phyloP scores from a whole-genome alignment of 2,113 vertebrate species.

The Muscicapa adusta region DNA sequence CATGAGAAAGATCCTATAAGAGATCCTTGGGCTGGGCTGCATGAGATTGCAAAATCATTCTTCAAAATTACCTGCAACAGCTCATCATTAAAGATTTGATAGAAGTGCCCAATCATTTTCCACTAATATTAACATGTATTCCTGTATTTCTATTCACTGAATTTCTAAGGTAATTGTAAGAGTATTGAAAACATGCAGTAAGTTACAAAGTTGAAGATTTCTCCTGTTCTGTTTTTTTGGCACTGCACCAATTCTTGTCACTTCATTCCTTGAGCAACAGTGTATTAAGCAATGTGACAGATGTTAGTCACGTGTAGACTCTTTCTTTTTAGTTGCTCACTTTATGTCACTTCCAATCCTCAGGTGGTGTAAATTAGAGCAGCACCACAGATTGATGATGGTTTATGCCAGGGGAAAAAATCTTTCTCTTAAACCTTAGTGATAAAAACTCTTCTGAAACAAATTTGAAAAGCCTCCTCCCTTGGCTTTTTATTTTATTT shows the following conservation, averaged over 20 bases:
- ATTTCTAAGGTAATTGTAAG: neutral
- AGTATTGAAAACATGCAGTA: neutral
- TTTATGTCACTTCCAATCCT: slow-evolving; percentile 44
- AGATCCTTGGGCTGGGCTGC: neutral
- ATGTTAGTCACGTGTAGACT: slow-evolving; percentile 23
- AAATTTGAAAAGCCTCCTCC: slow-evolving; percentile 33
- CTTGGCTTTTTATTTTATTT: slow-evolving; percentile 42
- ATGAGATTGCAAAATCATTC: neutral
- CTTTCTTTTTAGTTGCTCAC: slow-evolving; percentile 10
- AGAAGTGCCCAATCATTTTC: neutral
- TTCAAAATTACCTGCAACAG: neutral
- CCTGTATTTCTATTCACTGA: neutral
- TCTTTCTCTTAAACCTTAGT: neutral
- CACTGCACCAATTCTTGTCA: neutral
- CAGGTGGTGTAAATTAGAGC: slow-evolving; percentile 48
- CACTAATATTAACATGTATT: neutral
- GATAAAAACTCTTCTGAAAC: slow-evolving; percentile 40
- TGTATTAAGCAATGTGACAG: neutral
- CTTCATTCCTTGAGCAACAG: neutral
- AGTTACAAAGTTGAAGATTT: neutral
- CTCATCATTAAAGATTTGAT: neutral
- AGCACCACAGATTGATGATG: slow-evolving; percentile 8
- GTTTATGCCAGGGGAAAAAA: neutral
- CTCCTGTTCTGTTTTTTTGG: neutral
- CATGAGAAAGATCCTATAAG: neutral